Evolutionary conservation across 2,113 vertebrate genomes (phyloP), one percentile per base, ranked within the genome.

Genomic region (Oophaga pumilio): DNA sequence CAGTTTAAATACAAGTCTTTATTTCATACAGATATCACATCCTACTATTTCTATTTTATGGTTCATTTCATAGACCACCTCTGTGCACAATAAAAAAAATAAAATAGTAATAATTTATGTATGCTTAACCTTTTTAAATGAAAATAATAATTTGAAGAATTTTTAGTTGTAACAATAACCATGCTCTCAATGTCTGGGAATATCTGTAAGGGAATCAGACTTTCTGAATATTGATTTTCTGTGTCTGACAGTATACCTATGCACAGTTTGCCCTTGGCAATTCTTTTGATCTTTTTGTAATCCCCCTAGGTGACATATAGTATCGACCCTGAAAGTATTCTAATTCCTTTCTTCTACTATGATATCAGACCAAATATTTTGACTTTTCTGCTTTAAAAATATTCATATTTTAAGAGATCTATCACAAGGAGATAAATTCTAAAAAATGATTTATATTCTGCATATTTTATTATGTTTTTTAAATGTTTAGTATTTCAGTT

Each of bases 221-320:
- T 73, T 73, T 73, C 15, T 20, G 71, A 74, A 74, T 74, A 74
- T 74, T 74, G 24, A 80, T 80, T n/a, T 60, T 33, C 77, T 80
- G 26, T 60, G 56, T 59, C 77, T 59, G 20, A 60, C 53, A 80
- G 26, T 12, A 79, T 79, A 79, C 53, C 24, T 80, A 20, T 43
- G 17, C 17, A 33, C n/a, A 80, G 77, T 33, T 28, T 60, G 77
- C 77, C 77, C 77, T 60, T 28, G 17, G 77, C 77, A 33, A 20
- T 80, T 33, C 33, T 26, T 26, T 59, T 80, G 77, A 80, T 80
- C 77, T 80, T 24, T 28, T 59, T 28, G 1, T 10, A 60, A 60
- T 1, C 56, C 77, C 77, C 77, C 56, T 14, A 80, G 77, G 77
- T 80, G 77, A 60, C 77, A 80, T 59, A 79, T 59, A 26, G 26